These are phyloP conservation scores for Neotragus moschatus DNA, from an alignment of 2,113 vertebrate species.

Conservation along the genomic window DNA sequence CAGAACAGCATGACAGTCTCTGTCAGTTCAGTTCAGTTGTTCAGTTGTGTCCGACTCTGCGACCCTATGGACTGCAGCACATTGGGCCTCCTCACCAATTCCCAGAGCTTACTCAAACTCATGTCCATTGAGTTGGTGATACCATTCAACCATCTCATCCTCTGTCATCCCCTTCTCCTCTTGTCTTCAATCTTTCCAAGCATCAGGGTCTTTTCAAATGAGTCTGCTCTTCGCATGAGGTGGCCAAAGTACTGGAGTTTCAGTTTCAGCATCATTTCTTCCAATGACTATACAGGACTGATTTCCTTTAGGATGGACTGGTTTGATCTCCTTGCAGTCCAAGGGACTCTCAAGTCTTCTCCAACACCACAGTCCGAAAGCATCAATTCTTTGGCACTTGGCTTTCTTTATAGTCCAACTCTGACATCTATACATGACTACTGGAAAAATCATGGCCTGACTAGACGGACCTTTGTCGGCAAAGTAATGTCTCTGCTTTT, in stretches of 20 bases:
- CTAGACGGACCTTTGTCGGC: background rate
- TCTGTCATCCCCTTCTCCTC: background rate
- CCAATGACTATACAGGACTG: background rate
- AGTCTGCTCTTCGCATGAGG: background rate
- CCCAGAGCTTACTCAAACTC: background rate
- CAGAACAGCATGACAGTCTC: background rate
- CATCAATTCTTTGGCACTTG: background rate
- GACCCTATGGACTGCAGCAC: background rate
- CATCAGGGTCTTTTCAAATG: background rate
- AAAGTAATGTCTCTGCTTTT: background rate
- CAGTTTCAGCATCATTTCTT: background rate
- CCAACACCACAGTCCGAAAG: background rate
- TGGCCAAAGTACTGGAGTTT: background rate
- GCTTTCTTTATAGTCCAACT: background rate
- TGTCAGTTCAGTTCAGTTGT: background rate
- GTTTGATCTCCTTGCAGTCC: background rate
- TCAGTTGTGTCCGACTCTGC: background rate
- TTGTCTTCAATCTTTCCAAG: background rate
- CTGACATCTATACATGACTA: background rate
- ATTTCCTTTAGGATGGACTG: background rate
- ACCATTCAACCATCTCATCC: background rate
- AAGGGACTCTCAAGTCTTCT: background rate
- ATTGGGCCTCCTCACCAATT: background rate
- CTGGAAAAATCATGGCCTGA: background rate
- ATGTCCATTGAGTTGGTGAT: background rate